Percentiles rank a stretch among this genome's conserved stretches.
phyloP scores from a whole-genome alignment of 2,113 vertebrate genomes.

The Dunckerocampus dactyliophorus region DNA sequence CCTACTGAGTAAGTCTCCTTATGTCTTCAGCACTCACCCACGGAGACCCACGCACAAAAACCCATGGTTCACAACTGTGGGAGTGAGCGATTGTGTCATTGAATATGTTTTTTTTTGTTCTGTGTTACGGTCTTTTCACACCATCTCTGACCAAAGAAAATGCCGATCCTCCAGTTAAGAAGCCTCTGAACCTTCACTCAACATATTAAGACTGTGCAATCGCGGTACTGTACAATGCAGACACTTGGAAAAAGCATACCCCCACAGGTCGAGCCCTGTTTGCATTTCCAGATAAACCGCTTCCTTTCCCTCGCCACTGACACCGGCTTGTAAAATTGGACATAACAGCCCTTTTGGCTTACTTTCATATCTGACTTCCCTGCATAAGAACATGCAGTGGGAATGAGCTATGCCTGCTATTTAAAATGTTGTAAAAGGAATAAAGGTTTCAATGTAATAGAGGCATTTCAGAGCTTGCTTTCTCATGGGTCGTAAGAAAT shows the following conservation, averaged over 20 bases:
- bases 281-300: conserved; percentile 40
- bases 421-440: neutral
- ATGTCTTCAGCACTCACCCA: neutral
- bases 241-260: conserved; percentile 1
- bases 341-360: conserved; percentile 35
- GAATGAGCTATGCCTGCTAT: conserved; percentile 8
- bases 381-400: neutral
- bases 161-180: conserved; percentile 5
- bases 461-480: conserved; percentile 6
- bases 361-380: conserved; percentile 4
- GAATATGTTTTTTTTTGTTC: neutral
- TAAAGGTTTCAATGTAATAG: conserved; percentile 17
- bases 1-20: conserved; percentile 76
- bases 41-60: conserved; percentile 6
- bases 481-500: too few species aligned
- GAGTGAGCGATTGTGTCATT: neutral
- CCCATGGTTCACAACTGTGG: neutral
- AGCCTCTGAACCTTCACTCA: conserved; percentile 24
- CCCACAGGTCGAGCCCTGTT: conserved; percentile 32
- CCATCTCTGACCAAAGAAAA: conserved; percentile 7
- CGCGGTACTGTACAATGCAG: conserved; percentile 24
- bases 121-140: conserved; percentile 9
- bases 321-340: conserved; percentile 40
- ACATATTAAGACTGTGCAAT: conserved; percentile 15
- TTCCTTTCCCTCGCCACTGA: conserved; percentile 27